Base-by-base conservation (phyloP, 1,140 invertebrate genomes). In the Chlorops oryzae region DNA sequence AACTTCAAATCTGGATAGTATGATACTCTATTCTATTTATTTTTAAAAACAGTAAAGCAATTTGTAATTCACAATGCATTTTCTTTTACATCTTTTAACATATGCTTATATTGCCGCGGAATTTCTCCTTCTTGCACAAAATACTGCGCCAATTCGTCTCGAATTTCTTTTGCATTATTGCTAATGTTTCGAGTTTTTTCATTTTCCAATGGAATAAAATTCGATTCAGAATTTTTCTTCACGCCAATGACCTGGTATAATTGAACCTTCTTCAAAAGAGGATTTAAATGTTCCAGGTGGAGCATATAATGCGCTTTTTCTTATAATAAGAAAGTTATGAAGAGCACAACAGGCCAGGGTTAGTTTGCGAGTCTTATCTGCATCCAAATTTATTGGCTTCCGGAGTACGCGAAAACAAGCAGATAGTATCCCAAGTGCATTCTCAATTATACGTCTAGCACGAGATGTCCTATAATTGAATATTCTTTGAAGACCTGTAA, bases 401-500 rank as follows among this genome's bases (percentile, higher is more conserved):
- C 62, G 51, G 35, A 77, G 69, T 27, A 75, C 59, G 53, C 72
- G 48, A 55, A 68, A 77, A 47, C 63, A 57, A 10, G 61, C 54
- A 13, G 70, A 58, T 15, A 80, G 52, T 43, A 79, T 77, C 9
- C 75, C 77, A 62, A 80, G 78, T 32, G 67, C 65, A 42, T 63
- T 61, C 56, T 65, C 61, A 5, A 77, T 62, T 41, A 73, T 65
- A 34, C 70, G 54, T 42, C 73, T 55, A 21, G 67, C 69, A 35
- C 67, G 56, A 18, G 56, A 61, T 18, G 72, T 38, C 22, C 70
- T 41, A 52, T 77, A 79, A 55, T 78, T 77, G 54, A 71, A 78
- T 20, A 75, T 59, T 28, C 56, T 34, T 50, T 62, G 56, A 22
- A 52, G 46, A 18, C 15, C 38, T 12, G 39, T 60, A 32, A 62